Base-by-base conservation (phyloP, 2,888 invertebrate species). In the Callyntrura sp. region DNA sequence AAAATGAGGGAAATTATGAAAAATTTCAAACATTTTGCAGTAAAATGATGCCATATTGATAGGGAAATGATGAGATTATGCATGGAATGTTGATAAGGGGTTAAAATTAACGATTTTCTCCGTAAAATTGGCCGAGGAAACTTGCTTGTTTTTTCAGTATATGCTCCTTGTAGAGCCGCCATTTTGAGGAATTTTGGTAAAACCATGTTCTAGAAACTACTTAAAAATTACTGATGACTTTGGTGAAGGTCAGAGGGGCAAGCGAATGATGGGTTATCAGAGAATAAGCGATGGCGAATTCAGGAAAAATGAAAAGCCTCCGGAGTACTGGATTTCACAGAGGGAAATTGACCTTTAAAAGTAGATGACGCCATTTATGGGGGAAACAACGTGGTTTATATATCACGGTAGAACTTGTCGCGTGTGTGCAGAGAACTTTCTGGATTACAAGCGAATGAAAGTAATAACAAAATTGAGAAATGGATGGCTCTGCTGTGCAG, bases 201-300 rank as follows among this genome's bases (percentile, higher is more conserved):
- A 23, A 20, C 25, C 8, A 28, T 43, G 11, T 28, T 45, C 1
- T 48, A 14, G 43, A 89, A 89, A 89, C 55, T 89, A 70, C 78
- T 89, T 89, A 51, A 84, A 89, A 89, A 89, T 89, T 89, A 57
- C 20, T 88, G 62, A 55, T 1, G 65, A 76, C 57, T 17, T 48
- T 14, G n/a, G 0, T 6, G 8, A n/a, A 43, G 20, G 20, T 81
- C n/a, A 9, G 48, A 73, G 17, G 45, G 11, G 8, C 57, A 68
- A 20, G 43, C 5, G 60, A 0, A 48, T 12, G 8, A 20, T 28
- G 17, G 81, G 4, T 51, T 51, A 62, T 55, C 14, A 23, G 78
- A 79, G 78, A 78, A 51, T 28, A 78, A 84, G 88, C 88, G 84
- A 78, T 78, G 62, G 65, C 14, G 60, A 68, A 89, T 65, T 55